A percentile compares a stretch with the other conserved stretches of the same genome.
phyloP scores from a whole-genome alignment of 2,888 invertebrate species.

The Melieria crassipennis region DNA sequence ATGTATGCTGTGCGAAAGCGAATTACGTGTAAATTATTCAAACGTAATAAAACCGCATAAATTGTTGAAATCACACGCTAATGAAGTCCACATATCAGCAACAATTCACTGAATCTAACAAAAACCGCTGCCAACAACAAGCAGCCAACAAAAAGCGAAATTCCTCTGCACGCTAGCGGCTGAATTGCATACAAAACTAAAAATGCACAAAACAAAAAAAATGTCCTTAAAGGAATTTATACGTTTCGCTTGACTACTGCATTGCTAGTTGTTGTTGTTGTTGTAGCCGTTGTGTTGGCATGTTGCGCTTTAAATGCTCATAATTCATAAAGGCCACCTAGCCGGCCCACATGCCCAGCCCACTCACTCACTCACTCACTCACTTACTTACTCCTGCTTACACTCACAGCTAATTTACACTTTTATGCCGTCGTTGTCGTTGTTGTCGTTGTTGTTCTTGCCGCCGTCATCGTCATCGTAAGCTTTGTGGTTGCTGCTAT shows the following conservation, averaged over 20 bases:
- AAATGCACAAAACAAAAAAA: background rate
- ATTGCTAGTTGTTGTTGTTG: slow-evolving; percentile 5
- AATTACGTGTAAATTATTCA: slow-evolving; percentile 43
- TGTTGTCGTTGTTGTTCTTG: no score
- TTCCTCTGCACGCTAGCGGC: slow-evolving; percentile 28
- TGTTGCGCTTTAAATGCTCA: slow-evolving; percentile 14
- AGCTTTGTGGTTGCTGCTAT: slow-evolving; percentile 13
- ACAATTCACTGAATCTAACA: slow-evolving; percentile 8
- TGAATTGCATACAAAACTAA: slow-evolving; percentile 25
- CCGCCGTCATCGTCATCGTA: background rate
- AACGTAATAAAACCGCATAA: slow-evolving; percentile 40
- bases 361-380: slow-evolving; percentile 26
- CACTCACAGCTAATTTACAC: no score
- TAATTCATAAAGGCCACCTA: slow-evolving; percentile 34
- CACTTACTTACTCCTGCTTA: slow-evolving; percentile 3
- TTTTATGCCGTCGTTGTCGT: no score
- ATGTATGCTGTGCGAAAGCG: background rate
- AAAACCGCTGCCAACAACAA: slow-evolving; percentile 25
- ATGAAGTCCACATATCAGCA: slow-evolving; percentile 15
- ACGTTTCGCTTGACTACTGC: slow-evolving; percentile 3
- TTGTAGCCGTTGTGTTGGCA: slow-evolving; percentile 51
- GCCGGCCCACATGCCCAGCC: slow-evolving; percentile 7
- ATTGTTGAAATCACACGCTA: slow-evolving; percentile 37
- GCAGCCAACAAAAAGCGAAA: slow-evolving; percentile 18
- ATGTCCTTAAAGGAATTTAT: no score